Conservation (phyloP, 2,797 vertebrate species). For the Gallinago solitaria region DNA sequence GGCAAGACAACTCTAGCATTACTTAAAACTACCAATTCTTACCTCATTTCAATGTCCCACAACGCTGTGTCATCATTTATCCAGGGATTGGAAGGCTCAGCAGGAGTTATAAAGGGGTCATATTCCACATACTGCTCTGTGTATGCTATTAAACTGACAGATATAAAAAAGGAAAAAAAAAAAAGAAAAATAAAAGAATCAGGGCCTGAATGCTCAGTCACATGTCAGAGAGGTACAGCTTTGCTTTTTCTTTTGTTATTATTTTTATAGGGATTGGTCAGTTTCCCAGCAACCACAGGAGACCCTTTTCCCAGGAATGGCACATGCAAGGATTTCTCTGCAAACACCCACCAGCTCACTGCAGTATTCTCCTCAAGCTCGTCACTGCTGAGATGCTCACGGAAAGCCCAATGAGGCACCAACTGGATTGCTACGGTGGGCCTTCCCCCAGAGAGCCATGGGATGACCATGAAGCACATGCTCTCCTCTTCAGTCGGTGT, state of each 20-base stretch:
- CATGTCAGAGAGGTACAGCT: neutral
- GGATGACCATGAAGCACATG: neutral
- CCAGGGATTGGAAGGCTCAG: conserved; percentile 94
- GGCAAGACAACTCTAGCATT: neutral
- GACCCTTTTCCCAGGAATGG: neutral
- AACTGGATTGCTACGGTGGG: neutral
- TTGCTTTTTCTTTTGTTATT: neutral
- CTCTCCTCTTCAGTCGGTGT: neutral
- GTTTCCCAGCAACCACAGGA: neutral
- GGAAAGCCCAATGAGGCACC: neutral
- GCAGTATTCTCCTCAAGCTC: neutral
- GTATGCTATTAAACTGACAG: conserved; percentile 88
- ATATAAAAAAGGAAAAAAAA: neutral
- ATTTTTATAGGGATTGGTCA: neutral
- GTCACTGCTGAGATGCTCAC: neutral
- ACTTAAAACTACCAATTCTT: conserved; percentile 38
- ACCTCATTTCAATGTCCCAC: conserved; percentile 95
- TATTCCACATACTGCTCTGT: conserved; percentile 94
- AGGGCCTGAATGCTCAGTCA: neutral
- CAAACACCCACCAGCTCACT: neutral
- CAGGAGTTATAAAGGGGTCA: conserved; percentile 86
- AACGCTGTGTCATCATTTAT: conserved; percentile 86
- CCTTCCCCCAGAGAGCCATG: neutral
- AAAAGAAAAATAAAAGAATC: neutral
- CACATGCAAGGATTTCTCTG: neutral